phyloP scores from a whole-genome alignment of 2,797 vertebrate genomes.

The Margarornis squamiger region DNA sequence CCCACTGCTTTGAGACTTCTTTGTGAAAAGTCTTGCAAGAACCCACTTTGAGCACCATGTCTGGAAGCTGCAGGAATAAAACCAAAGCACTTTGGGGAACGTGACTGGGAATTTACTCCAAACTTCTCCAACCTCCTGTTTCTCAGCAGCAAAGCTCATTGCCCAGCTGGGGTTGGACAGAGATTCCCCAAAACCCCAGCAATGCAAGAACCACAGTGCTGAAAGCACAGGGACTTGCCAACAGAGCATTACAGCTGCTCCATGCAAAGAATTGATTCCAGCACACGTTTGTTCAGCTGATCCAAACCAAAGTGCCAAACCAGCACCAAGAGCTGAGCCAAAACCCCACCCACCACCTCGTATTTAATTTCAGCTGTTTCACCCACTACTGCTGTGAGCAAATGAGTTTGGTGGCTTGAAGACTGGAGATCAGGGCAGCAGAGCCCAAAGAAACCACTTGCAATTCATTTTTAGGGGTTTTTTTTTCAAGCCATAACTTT shows the following conservation, averaged over 20 bases:
- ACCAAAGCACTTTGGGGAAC: background rate
- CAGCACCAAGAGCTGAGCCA: background rate
- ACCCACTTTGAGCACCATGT: background rate
- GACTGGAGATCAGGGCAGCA: background rate
- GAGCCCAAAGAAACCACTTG: background rate
- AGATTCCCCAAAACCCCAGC: background rate
- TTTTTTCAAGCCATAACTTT: background rate
- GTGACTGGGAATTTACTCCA: background rate
- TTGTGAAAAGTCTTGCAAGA: background rate
- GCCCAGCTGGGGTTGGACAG: background rate
- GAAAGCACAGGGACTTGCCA: background rate
- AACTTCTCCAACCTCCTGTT: background rate
- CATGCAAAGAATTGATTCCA: background rate
- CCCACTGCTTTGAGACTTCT: background rate
- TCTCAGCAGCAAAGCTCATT: background rate
- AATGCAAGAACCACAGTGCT: background rate
- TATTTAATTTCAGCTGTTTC: background rate
- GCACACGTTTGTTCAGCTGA: fast-evolving
- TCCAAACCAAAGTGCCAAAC: background rate
- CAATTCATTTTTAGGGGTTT: background rate
- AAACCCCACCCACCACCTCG: background rate
- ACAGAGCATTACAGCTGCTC: background rate
- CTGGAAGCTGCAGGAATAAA: background rate
- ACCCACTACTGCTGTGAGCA: background rate
- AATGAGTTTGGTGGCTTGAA: background rate